A percentile compares a stretch with the other conserved stretches of the same genome.
phyloP scores from a whole-genome alignment of 2,113 vertebrate species.

The Gambusia affinis region DNA sequence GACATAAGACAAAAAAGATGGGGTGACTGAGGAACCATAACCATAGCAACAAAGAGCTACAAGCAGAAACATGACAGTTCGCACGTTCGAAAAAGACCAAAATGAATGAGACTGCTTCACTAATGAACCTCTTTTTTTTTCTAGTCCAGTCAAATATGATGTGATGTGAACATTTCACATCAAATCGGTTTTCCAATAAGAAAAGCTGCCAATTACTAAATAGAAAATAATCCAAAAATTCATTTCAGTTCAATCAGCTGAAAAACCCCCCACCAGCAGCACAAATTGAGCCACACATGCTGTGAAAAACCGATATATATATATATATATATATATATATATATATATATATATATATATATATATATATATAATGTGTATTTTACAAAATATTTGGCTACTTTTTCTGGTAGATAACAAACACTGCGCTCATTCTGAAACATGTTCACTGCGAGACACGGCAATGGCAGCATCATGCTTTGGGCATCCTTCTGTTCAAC shows the following conservation, averaged over 20 bases:
- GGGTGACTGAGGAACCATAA: conserved; percentile 46
- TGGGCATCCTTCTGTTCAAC: no score
- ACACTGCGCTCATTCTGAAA: neutral
- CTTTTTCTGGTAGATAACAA: neutral
- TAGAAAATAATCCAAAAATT: conserved; percentile 15
- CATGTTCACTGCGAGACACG: no score
- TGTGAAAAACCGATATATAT: no score
- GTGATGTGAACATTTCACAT: neutral
- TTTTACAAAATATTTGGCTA: neutral
- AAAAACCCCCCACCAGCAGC: neutral
- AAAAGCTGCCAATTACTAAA: neutral
- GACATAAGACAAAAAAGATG: conserved; percentile 57
- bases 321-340: no score
- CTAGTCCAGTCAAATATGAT: conserved; percentile 19
- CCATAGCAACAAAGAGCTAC: conserved; percentile 65
- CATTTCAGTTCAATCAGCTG: neutral
- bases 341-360: no score
- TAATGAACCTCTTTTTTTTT: conserved; percentile 56
- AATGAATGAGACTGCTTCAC: conserved; percentile 60
- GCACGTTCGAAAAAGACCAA: conserved; percentile 50
- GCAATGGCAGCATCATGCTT: no score
- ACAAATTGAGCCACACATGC: neutral
- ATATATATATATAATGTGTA: no score
- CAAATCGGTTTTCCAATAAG: neutral
- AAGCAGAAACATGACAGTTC: conserved; percentile 53